Conservation (phyloP, 2,113 vertebrate species). For the Ursus arctos region DNA sequence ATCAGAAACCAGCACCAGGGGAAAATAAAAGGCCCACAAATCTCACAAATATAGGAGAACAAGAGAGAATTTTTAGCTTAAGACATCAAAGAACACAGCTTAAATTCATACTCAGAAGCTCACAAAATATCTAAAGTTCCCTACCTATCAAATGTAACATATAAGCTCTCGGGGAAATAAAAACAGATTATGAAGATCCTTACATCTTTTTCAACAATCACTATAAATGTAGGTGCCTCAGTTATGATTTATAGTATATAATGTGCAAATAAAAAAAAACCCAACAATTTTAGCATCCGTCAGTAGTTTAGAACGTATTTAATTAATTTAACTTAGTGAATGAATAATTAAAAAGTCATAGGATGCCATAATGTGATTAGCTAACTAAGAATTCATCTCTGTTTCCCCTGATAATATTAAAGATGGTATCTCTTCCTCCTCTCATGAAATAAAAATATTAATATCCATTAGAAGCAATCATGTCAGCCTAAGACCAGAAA, state of each 20-base stretch:
- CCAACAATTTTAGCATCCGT: not conserved
- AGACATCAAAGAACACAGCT: conserved; percentile 79
- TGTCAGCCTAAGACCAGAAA: conserved; percentile 51
- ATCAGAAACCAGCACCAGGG: conserved; percentile 60
- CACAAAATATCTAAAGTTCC: conserved; percentile 65
- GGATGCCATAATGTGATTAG: conserved; percentile 32
- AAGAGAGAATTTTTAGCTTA: conserved; percentile 78
- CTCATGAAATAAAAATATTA: conserved; percentile 47
- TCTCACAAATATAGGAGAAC: conserved; percentile 70
- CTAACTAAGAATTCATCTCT: conserved; percentile 52
- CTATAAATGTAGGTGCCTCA: conserved; percentile 67
- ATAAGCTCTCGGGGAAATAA: conserved; percentile 79
- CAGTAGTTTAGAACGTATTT: conserved; percentile 23
- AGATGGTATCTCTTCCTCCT: not conserved
- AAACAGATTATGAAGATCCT: conserved; percentile 82
- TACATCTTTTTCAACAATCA: conserved; percentile 82
- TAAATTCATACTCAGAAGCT: conserved; percentile 80
- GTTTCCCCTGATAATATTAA: conserved; percentile 21
- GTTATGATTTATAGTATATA: conserved; percentile 78
- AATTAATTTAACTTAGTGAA: conserved; percentile 59
- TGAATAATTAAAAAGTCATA: conserved; percentile 48
- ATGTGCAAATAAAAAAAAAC: conserved; percentile 69
- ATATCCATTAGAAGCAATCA: not conserved
- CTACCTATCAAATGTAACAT: conserved; percentile 81
- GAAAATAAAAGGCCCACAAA: not conserved